phyloP scores from a whole-genome alignment of 2,797 vertebrate genomes.

The Selene dorsalis region DNA sequence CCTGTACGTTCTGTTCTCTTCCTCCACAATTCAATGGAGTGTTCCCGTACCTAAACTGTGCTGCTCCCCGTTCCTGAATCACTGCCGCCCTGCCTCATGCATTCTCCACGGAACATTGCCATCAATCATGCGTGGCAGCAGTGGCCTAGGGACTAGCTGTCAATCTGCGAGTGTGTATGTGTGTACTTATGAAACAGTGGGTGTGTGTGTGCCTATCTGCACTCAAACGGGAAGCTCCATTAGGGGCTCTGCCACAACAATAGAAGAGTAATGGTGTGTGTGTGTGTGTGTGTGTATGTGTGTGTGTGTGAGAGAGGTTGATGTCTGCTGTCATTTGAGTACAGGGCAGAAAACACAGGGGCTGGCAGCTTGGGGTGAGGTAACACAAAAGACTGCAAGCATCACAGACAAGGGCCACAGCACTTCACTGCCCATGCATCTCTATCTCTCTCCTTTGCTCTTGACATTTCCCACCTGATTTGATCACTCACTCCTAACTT shows the following conservation, averaged over 20 bases:
- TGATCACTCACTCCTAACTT: slow-evolving; percentile 43
- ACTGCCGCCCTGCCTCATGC: slow-evolving; percentile 70
- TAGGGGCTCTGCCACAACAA: slow-evolving; percentile 75
- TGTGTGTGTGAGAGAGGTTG: slow-evolving; percentile 66
- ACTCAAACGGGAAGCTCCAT: slow-evolving; percentile 76
- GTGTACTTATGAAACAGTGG: slow-evolving; percentile 52
- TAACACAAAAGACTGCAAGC: slow-evolving; percentile 65
- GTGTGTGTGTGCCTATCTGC: slow-evolving; percentile 56
- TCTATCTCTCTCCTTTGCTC: slow-evolving; percentile 30
- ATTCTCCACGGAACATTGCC: slow-evolving; percentile 79
- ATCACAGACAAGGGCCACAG: slow-evolving; percentile 52
- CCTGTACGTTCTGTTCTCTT: slow-evolving; percentile 70
- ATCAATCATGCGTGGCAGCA: slow-evolving; percentile 81
- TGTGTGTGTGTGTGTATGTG: slow-evolving; percentile 45
- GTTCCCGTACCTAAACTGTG: slow-evolving; percentile 75
- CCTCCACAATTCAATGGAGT: slow-evolving; percentile 72
- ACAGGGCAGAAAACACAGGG: slow-evolving; percentile 67
- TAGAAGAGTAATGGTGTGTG: slow-evolving; percentile 70
- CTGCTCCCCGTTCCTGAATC: slow-evolving; percentile 73
- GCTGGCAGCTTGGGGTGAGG: slow-evolving; percentile 69
- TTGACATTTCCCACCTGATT: slow-evolving; percentile 60
- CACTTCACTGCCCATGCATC: slow-evolving; percentile 39
- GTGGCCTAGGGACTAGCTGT: slow-evolving; percentile 78
- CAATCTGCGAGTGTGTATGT: slow-evolving; percentile 71
- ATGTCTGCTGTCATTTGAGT: slow-evolving; percentile 78